Evolutionary conservation across 2,797 vertebrate genomes (phyloP), one percentile per base, ranked within the genome.

Genomic region (Taeniopygia guttata): DNA sequence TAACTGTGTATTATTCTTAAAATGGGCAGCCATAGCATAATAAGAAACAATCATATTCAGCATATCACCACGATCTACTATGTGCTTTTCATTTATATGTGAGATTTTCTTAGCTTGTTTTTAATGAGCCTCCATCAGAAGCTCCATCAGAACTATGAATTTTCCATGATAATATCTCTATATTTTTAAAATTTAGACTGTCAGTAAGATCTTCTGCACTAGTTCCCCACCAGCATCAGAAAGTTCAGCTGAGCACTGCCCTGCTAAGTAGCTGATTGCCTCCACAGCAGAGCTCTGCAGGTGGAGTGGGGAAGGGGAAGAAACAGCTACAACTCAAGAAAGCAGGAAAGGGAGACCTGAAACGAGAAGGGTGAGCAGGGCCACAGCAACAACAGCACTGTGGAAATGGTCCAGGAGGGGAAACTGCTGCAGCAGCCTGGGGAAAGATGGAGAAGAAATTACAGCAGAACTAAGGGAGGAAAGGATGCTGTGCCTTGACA

Each of bases 1-100:
- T 46, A 94, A 80, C 58, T 32, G 48, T 60, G 54, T 77, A 69
- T 94, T 93, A 89, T 69, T 94, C 88, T 80, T 90, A 78, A 79
- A 91, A 94, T 67, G 30, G 88, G 86, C 58, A 94, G 52, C 56
- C 68, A 58, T 48, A 84, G 64, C 48, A 43, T 34, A 84, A 79
- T 62, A 68, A 32, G 42, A 94, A 95, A 86, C 78, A 94, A 83
- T 43, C 68, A 46, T 26, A 36, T 74, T 69, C 64, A 75, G 51
- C 6, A 1, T 29, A 77, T 58, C 66, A 86, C 29, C 64, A 67
- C 68, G 34, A 90, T 55, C 55, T 63, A 64, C 52, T 18, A 9
- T 40, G 30, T 29, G 26, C 46, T 58, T 92, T 89, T 87, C 73
- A 62, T 78, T 56, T 66, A 56, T 19, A 23, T n/a, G n/a, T 75